Percentiles rank a stretch among this genome's conserved stretches.
Conservation (phyloP, 2,888 invertebrate species). For the Anoplius nigerrimus region DNA sequence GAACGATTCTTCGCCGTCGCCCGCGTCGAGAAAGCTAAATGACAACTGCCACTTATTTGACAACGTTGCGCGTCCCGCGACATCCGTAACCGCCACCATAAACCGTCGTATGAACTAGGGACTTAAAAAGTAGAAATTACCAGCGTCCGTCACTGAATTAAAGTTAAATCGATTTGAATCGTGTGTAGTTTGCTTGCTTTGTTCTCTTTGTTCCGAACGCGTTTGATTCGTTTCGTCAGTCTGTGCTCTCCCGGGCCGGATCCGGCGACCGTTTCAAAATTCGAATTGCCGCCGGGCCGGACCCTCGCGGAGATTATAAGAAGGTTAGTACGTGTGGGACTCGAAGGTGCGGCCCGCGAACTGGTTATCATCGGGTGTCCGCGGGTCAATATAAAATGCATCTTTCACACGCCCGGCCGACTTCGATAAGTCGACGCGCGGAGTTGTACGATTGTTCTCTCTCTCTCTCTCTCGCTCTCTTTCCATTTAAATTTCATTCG, state of each 20-base stretch:
- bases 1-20: too few relatives aligned
- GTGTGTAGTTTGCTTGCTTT: slow-evolving; percentile 26
- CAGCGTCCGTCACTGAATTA: slow-evolving; percentile 48
- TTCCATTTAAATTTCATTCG: too few relatives aligned
- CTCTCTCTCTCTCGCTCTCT: too few relatives aligned
- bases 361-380: slow-evolving; percentile 23
- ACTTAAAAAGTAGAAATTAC: slow-evolving; percentile 57
- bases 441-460: slow-evolving; percentile 29
- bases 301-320: slow-evolving; percentile 48
- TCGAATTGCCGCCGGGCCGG: slow-evolving; percentile 33
- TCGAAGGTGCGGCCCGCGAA: slow-evolving; percentile 38
- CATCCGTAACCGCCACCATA: slow-evolving; percentile 41
- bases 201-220: slow-evolving; percentile 47
- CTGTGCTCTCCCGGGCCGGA: slow-evolving; percentile 73
- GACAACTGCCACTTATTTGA: too few relatives aligned
- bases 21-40: too few relatives aligned
- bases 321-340: slow-evolving; percentile 34
- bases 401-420: slow-evolving; percentile 33
- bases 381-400: slow-evolving; percentile 51
- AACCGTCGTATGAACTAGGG: slow-evolving; percentile 47
- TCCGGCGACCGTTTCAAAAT: slow-evolving; percentile 50
- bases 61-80: slow-evolving; percentile 16
- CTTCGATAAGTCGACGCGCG: slow-evolving; percentile 13
- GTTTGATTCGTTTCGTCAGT: slow-evolving; percentile 73
- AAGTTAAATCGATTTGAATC: slow-evolving; percentile 56